Conservation (phyloP, 2,113 vertebrate genomes). For the Eulacestoma nigropectus region DNA sequence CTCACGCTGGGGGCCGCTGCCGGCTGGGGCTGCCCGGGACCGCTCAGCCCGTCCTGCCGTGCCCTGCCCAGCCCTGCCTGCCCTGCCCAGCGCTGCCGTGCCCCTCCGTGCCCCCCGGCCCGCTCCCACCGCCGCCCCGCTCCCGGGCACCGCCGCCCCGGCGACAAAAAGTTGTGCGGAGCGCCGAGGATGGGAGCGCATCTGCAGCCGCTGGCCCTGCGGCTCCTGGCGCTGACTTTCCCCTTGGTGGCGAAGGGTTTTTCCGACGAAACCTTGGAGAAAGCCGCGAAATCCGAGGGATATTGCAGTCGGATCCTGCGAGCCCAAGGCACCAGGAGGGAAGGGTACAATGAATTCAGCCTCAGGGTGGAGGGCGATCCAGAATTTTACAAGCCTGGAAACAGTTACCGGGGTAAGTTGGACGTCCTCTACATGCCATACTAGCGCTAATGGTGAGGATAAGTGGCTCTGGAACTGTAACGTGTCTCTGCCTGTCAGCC, state of each 20-base stretch:
- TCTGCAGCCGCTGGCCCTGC: slow-evolving; percentile 71
- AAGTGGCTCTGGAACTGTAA: neutral
- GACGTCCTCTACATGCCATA: neutral
- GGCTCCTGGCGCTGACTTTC: slow-evolving; percentile 75
- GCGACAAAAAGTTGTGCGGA: slow-evolving; percentile 53
- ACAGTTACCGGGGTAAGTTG: slow-evolving; percentile 92
- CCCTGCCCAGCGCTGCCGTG: neutral
- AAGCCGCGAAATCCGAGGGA: slow-evolving; percentile 85
- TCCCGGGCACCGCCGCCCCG: neutral
- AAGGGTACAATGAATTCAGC: slow-evolving; percentile 90
- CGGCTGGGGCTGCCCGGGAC: neutral
- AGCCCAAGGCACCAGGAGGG: slow-evolving; percentile 86
- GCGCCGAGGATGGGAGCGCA: slow-evolving; percentile 65
- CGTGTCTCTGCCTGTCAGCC: neutral
- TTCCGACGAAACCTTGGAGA: slow-evolving; percentile 88
- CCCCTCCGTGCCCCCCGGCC: neutral
- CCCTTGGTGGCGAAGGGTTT: slow-evolving; percentile 77
- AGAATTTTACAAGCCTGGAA: slow-evolving; percentile 91
- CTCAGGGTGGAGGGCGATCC: slow-evolving; percentile 95
- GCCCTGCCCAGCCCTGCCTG: neutral
- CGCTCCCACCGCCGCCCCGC: neutral
- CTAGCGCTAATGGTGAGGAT: neutral
- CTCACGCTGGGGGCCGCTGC: slow-evolving; percentile 17
- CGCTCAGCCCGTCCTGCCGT: neutral
- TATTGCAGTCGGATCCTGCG: slow-evolving; percentile 92